Evolutionary conservation across 2,888 invertebrate genomes (phyloP).

Genomic region (Melinaea menophilus): DNA sequence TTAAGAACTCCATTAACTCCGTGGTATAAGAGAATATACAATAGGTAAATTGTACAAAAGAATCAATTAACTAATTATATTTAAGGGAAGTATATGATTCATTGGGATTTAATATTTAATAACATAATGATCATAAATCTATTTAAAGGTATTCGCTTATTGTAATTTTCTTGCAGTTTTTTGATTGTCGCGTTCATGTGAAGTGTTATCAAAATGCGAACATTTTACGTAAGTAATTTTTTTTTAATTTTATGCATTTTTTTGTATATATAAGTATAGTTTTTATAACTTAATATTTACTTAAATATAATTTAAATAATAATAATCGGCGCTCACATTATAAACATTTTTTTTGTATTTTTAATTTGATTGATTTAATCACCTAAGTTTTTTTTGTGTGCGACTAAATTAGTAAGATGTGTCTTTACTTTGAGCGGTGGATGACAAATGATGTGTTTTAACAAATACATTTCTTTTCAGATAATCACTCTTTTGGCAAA

Average conservation of each 20-base stretch:
- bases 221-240: constrained; percentile 3
- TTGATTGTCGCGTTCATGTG: not conserved
- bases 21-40: not conserved
- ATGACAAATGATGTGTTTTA: not conserved
- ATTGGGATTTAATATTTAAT: not conserved
- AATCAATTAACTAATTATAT: not conserved
- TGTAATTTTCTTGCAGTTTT: not conserved
- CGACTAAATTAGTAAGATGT: not conserved
- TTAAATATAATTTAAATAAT: too few relatives aligned
- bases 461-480: not conserved
- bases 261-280: too few relatives aligned
- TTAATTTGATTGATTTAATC: too few relatives aligned
- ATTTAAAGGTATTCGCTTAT: constrained; percentile 7
- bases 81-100: not conserved
- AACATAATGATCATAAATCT: not conserved
- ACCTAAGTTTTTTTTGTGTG: not conserved
- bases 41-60: not conserved
- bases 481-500: not conserved
- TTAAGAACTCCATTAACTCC: too few relatives aligned
- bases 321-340: too few relatives aligned
- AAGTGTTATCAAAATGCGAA: constrained; percentile 7
- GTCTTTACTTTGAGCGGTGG: too few relatives aligned
- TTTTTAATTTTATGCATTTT: not conserved
- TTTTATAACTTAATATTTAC: not conserved
- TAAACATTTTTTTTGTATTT: too few relatives aligned